Conservation (phyloP, 2,797 vertebrate species). For the Hoplostethus atlanticus region DNA sequence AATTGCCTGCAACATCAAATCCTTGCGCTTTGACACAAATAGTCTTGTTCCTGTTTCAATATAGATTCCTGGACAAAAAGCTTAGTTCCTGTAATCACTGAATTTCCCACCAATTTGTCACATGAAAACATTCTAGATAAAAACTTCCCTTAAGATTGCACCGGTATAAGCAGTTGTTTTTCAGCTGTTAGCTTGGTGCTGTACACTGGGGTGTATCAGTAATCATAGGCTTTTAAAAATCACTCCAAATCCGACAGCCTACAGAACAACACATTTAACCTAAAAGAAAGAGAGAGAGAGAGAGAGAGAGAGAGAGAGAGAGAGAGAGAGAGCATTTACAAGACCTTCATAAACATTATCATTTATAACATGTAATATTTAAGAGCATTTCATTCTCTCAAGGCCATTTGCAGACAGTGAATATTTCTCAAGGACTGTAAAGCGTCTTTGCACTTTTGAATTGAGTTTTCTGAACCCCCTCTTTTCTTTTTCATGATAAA, state of each 20-base stretch:
- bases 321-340: slow-evolving; percentile 23
- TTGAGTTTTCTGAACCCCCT: slow-evolving; percentile 13
- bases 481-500: background rate
- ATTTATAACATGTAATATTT: slow-evolving; percentile 26
- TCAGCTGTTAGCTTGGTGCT: slow-evolving; percentile 13
- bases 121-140: slow-evolving; percentile 45
- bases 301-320: slow-evolving; percentile 7
- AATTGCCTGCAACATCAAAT: slow-evolving; percentile 16
- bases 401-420: slow-evolving; percentile 18
- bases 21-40: slow-evolving; percentile 16
- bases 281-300: background rate
- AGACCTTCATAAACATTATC: slow-evolving; percentile 17
- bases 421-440: slow-evolving; percentile 32
- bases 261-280: slow-evolving; percentile 26
- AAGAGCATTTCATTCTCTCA: slow-evolving; percentile 33
- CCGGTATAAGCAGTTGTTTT: slow-evolving; percentile 32
- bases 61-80: slow-evolving; percentile 38
- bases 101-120: too few relatives aligned
- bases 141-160: slow-evolving; percentile 30
- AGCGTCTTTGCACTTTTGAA: slow-evolving; percentile 13
- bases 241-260: slow-evolving; percentile 51
- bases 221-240: slow-evolving; percentile 61
- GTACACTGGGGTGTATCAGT: slow-evolving; percentile 39
- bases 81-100: too few relatives aligned
- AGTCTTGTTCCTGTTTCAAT: slow-evolving; percentile 6